A percentile compares a stretch with the other conserved stretches of the same genome.
Evolutionary conservation across 2,797 vertebrate species (phyloP).

Genomic region (Macropodus opercularis): DNA sequence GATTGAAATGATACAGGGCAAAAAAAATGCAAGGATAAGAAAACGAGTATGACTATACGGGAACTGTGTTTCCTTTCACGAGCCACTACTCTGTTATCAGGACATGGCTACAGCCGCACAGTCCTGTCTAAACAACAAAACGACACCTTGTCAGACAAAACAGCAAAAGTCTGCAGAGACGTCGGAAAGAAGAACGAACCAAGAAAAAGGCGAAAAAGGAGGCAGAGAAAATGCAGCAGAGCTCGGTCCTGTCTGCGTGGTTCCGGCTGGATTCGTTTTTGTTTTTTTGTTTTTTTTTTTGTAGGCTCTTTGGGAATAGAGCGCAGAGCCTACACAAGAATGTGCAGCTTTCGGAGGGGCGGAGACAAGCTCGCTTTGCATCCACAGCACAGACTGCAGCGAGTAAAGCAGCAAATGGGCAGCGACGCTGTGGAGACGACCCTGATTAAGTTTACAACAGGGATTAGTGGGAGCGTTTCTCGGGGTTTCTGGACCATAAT

Average conservation of each 20-base stretch:
- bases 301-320: constrained; percentile 54
- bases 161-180: not conserved
- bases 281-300: no score
- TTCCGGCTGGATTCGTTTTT: constrained; percentile 47
- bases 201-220: not conserved
- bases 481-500: constrained; percentile 36
- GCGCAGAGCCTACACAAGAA: constrained; percentile 68
- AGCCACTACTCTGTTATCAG: not conserved
- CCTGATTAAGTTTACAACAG: constrained; percentile 54
- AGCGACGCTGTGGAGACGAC: constrained; percentile 30
- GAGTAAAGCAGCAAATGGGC: constrained; percentile 40
- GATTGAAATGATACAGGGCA: not conserved
- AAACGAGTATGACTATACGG: not conserved
- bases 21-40: not conserved
- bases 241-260: constrained; percentile 36
- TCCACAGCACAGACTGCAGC: constrained; percentile 25
- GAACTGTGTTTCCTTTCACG: not conserved
- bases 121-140: not conserved
- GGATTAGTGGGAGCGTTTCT: constrained; percentile 33
- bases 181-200: not conserved
- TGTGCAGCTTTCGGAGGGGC: constrained; percentile 76
- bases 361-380: constrained; percentile 72
- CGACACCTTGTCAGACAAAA: not conserved
- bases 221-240: not conserved
- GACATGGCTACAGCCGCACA: no score